Evolutionary conservation across 1,140 invertebrate species (phyloP), one percentile per base, ranked within the genome.

Genomic region (Magallana ariakensis): DNA sequence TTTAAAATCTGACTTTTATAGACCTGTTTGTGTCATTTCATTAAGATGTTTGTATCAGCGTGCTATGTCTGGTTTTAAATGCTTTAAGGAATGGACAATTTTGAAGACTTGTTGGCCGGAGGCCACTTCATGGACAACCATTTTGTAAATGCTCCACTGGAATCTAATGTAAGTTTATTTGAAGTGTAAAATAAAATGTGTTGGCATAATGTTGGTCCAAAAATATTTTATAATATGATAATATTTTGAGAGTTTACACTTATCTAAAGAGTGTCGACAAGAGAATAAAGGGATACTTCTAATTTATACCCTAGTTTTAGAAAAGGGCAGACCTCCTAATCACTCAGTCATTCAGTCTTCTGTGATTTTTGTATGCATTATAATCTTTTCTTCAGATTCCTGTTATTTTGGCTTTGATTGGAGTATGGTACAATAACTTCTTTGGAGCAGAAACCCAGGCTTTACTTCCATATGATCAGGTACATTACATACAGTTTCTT

Each of bases 401-500:
- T 19, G 97, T 99, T 0, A 97, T 99, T 90, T 94, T 99, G 89
- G 99, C 98, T 0, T 91, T 99, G 80, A 95, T 99, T 6, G 99
- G 99, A 15, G 95, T 99, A 87, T 99, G 98, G 98, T 99, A 99
- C 95, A 95, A 96, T 84, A 99, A 99, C 94, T 99, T 99, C 93
- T 98, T 97, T 94, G 97, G 97, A 19, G 97, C 97, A 13, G 98
- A 99, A 96, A 99, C 98, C 0, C 98, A 99, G 92, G 98, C 98
- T 9, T 95, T 99, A 0, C 95, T 99, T 62, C 99, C 99, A 0
- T 99, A 99, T 95, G 99, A 99, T 94, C 96, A 95, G 92, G 95
- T 95, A 85, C 85, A 75, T 85, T 26, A 6, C 33, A 62, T 16
- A 60, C 8, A n/a, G 11, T 60, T n/a, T 19, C 19, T 60, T 60